A percentile compares a stretch with the other conserved stretches of the same genome.
Evolutionary conservation across 2,797 vertebrate species (phyloP).

Genomic region (Coluber constrictor): DNA sequence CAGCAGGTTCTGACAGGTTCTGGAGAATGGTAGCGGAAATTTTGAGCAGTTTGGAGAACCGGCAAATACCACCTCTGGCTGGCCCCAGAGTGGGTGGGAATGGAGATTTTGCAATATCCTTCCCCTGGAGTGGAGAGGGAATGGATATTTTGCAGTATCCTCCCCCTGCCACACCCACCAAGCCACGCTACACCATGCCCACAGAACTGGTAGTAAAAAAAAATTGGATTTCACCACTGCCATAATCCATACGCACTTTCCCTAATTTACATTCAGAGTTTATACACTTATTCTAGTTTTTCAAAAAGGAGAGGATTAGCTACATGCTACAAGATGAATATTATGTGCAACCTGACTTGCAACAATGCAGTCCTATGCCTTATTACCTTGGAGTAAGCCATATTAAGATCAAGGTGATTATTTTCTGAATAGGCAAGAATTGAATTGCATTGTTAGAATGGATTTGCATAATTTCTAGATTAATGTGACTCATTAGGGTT

Average conservation of each 20-base stretch:
- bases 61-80: no score
- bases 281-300: neutral
- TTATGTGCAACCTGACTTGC: neutral
- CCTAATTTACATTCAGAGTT: neutral
- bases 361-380: neutral
- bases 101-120: no score
- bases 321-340: neutral
- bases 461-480: neutral
- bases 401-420: neutral
- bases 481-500: neutral
- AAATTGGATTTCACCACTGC: no score
- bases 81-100: no score
- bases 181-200: no score
- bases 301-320: neutral
- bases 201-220: no score
- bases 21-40: no score
- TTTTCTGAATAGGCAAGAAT: neutral
- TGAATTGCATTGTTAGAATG: neutral
- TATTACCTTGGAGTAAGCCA: neutral
- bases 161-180: no score
- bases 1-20: no score
- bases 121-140: no score
- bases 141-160: no score
- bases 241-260: neutral
- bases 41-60: no score